phyloP scores from a whole-genome alignment of 2,113 vertebrate species.

The Sterrhoptilus dennistouni region DNA sequence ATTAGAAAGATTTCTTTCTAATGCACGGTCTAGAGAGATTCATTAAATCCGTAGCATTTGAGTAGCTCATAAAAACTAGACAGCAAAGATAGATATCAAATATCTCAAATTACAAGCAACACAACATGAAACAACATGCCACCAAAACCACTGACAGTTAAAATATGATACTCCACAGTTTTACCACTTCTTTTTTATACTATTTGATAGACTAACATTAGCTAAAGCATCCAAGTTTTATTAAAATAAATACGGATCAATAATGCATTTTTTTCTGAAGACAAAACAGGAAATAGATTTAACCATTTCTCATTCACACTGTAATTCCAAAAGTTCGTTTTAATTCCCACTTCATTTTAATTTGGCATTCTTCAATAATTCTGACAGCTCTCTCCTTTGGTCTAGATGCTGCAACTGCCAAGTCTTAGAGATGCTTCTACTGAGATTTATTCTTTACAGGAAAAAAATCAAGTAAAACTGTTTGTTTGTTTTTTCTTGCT shows the following conservation, averaged over 20 bases:
- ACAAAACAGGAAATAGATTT: background rate
- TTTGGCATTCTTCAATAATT: background rate
- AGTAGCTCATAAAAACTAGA: conserved; percentile 17
- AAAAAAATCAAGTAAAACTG: background rate
- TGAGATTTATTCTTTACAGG: background rate
- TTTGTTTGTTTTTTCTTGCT: background rate
- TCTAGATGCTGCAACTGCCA: background rate
- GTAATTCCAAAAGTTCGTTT: background rate
- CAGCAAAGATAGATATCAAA: background rate
- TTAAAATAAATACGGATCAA: background rate
- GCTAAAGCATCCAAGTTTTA: background rate
- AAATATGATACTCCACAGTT: background rate
- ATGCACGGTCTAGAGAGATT: background rate
- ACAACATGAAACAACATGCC: background rate
- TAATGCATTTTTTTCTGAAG: background rate
- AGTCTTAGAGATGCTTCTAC: background rate
- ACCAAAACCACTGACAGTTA: background rate
- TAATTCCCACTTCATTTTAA: conserved; percentile 2
- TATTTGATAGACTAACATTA: background rate
- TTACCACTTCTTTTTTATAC: background rate
- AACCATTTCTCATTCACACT: background rate
- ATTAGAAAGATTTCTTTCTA: background rate
- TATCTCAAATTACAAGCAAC: background rate
- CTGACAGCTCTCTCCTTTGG: background rate
- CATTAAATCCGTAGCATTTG: background rate